These are phyloP conservation scores for Ligdia adustata DNA, from an alignment of 2,888 invertebrate genomes.

Conservation along the genomic window DNA sequence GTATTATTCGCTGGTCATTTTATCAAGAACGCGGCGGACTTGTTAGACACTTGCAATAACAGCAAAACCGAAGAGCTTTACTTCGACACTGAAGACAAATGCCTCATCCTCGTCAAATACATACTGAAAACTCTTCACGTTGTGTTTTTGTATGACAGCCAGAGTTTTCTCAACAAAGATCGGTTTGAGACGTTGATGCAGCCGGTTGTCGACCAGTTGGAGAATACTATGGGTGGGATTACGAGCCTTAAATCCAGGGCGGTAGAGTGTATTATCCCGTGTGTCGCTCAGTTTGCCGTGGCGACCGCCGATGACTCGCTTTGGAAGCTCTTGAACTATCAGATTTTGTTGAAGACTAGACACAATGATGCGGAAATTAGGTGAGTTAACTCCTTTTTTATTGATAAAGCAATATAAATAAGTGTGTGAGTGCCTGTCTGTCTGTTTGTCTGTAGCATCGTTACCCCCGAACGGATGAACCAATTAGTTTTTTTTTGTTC, in stretches of 20 bases:
- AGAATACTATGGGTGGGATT: slow-evolving; percentile 88
- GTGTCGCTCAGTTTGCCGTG: slow-evolving; percentile 92
- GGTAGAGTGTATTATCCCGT: slow-evolving; percentile 87
- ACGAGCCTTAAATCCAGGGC: slow-evolving; percentile 85
- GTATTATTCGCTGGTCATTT: slow-evolving; percentile 95
- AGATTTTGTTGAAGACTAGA: slow-evolving; percentile 94
- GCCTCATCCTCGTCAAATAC: slow-evolving; percentile 86
- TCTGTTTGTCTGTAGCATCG: too few relatives aligned
- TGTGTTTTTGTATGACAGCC: slow-evolving; percentile 92
- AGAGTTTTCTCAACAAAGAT: slow-evolving; percentile 93
- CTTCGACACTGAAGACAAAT: slow-evolving; percentile 82
- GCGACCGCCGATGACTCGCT: slow-evolving; percentile 93
- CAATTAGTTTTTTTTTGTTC: too few relatives aligned
- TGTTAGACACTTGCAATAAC: slow-evolving; percentile 88
- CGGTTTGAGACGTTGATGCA: slow-evolving; percentile 93
- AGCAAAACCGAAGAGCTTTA: slow-evolving; percentile 80
- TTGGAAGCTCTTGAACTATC: slow-evolving; percentile 96
- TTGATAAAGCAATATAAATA: too few relatives aligned
- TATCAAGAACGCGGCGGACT: slow-evolving; percentile 90
- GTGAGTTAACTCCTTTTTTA: too few relatives aligned
- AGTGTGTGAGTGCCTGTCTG: too few relatives aligned
- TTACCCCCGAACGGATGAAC: too few relatives aligned
- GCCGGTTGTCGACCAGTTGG: slow-evolving; percentile 94
- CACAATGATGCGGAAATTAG: slow-evolving; percentile 89
- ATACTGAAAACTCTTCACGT: slow-evolving; percentile 90